phyloP scores from a whole-genome alignment of 1,140 invertebrate genomes.

The Harlomillsia oculata region DNA sequence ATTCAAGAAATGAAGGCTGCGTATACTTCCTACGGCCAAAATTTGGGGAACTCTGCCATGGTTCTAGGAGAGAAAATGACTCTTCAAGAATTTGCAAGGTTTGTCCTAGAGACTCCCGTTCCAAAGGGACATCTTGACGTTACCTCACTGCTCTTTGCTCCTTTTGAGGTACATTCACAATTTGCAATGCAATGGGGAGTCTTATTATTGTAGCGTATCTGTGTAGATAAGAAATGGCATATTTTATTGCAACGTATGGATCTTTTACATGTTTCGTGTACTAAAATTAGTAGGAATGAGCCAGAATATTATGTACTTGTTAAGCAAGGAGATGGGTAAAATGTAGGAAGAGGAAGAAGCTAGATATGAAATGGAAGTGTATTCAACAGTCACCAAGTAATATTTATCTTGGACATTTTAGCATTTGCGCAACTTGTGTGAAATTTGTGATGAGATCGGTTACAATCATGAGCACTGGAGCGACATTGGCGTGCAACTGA shows the following conservation, averaged over 20 bases:
- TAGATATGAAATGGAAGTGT: too few species aligned
- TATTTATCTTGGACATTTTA: slow-evolving; percentile 4
- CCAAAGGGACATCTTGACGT: slow-evolving; percentile 35
- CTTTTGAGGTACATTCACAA: slow-evolving; percentile 21
- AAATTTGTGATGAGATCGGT: slow-evolving; percentile 33
- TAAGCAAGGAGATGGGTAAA: too few species aligned
- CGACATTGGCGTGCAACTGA: slow-evolving; percentile 13
- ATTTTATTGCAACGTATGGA: too few species aligned
- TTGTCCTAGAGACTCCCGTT: slow-evolving; percentile 32
- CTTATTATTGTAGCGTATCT: not conserved
- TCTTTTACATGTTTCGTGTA: too few species aligned
- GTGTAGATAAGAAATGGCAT: too few species aligned
- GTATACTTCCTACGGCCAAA: slow-evolving; percentile 23
- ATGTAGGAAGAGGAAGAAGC: too few species aligned
- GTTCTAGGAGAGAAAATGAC: slow-evolving; percentile 33
- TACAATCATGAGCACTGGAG: slow-evolving; percentile 28
- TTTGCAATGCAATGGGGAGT: not conserved
- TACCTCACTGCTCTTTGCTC: slow-evolving; percentile 32
- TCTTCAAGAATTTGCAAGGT: slow-evolving; percentile 28
- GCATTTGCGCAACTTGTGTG: slow-evolving; percentile 34
- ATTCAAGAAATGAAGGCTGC: slow-evolving; percentile 20
- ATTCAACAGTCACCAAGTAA: not conserved
- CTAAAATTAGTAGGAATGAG: too few species aligned
- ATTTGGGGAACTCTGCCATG: slow-evolving; percentile 21
- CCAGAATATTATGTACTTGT: too few species aligned